A percentile compares a stretch with the other conserved stretches of the same genome.
These are phyloP conservation scores for Lepidurus packardi DNA, from an alignment of 1,140 invertebrate species.

Conservation along the genomic window DNA sequence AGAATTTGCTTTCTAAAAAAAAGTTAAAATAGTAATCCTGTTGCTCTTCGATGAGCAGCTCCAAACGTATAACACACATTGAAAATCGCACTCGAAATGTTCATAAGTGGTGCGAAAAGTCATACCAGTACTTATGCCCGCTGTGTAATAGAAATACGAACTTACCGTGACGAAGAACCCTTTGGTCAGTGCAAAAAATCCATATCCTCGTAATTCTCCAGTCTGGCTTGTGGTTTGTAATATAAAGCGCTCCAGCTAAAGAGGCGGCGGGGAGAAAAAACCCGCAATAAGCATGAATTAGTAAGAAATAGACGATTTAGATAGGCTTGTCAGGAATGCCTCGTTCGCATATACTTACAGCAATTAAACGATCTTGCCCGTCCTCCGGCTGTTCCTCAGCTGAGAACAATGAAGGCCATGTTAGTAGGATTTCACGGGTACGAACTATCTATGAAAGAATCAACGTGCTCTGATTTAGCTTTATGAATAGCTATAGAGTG, in stretches of 20 bases:
- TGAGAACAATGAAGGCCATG: neutral
- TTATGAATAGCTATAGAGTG: neutral
- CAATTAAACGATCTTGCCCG: neutral
- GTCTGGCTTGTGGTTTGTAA: conserved; percentile 22
- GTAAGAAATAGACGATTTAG: neutral
- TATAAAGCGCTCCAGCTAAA: conserved; percentile 23
- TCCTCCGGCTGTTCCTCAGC: neutral
- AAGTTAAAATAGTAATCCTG: too few relatives aligned
- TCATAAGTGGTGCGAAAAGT: too few relatives aligned
- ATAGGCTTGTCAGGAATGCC: neutral
- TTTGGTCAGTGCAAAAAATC: conserved; percentile 28
- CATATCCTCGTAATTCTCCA: conserved; percentile 12
- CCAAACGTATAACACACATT: too few relatives aligned
- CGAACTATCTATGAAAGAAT: neutral
- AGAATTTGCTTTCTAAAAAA: too few relatives aligned
- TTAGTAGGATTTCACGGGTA: neutral
- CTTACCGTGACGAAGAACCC: conserved; percentile 28
- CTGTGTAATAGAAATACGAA: neutral
- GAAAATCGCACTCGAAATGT: too few relatives aligned
- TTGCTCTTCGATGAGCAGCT: too few relatives aligned
- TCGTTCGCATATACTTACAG: neutral
- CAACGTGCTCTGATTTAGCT: neutral
- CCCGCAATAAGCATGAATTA: neutral
- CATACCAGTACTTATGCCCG: neutral
- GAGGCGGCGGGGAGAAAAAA: neutral